Evolutionary conservation across 2,113 vertebrate species (phyloP), one percentile per base, ranked within the genome.

Genomic region (Micronisus gabar): DNA sequence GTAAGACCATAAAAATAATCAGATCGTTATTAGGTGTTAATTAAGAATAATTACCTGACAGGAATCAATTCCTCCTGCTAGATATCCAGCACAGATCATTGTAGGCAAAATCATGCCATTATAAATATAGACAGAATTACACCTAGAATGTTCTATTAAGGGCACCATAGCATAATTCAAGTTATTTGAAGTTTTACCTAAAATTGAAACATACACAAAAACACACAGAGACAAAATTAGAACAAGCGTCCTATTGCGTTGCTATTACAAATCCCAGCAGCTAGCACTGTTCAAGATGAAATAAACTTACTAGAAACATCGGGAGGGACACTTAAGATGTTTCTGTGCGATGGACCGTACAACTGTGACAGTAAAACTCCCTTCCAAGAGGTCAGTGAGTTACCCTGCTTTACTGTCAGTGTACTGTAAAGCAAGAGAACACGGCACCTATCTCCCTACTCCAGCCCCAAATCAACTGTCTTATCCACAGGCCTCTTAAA

Each of bases 1-100:
- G 7, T 43, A 82, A 71, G 22, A 63, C 27, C 5, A 62, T 10
- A 70, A 58, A 91, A 89, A 29, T 29, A 62, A 86, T 36, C 23
- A 80, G 38, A 59, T 66, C 6, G 27, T 56, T 67, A 34, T 38
- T 62, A 89, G 48, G 23, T 66, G 13, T 67, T 81, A 76, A 68
- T 47, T 55, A 78, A 15, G 48, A 68, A 55, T 43, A 50, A 36
- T 97, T 94, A 99, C 99, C 99, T 99, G 99, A 92, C 99, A 99
- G 15, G 99, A 97, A 91, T 99, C 99, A 4, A 98, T 27, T 53
- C 95, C 96, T 65, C 99, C 99, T 43, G 7, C 1, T 56, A 99
- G 97, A 41, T 88, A 97, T 10, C 99, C 99, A 1, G 99, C 99
- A 87, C 99, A 99, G 92, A 99, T 75, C 99, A 99, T 99, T 62